Percentiles rank a stretch among this genome's conserved stretches.
Conservation (phyloP, 2,797 vertebrate genomes). For the Sebastes hubbsi region DNA sequence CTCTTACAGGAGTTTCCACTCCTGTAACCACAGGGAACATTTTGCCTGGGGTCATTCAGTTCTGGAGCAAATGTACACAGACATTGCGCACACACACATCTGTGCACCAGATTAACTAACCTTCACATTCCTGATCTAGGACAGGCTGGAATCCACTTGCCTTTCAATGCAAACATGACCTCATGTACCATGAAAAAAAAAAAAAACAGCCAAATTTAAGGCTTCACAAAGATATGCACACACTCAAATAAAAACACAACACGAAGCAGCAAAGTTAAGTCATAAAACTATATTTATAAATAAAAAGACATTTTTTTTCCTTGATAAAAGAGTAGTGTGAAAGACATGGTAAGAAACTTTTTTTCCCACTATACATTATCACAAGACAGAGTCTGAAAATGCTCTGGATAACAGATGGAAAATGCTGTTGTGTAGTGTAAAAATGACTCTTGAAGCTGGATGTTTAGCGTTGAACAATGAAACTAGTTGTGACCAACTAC, state of each 20-base stretch:
- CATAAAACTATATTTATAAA: conserved; percentile 92
- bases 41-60: conserved; percentile 42
- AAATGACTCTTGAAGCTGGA: conserved; percentile 70
- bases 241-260: conserved; percentile 38
- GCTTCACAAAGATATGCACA: neutral
- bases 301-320: conserved; percentile 83
- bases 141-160: conserved; percentile 47
- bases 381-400: conserved; percentile 75
- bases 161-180: conserved; percentile 68
- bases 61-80: conserved; percentile 27
- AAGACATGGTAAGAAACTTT: conserved; percentile 74
- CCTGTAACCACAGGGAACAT: conserved; percentile 22
- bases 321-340: conserved; percentile 83
- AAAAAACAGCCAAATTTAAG: neutral
- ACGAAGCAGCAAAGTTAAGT: conserved; percentile 65
- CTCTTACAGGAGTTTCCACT: neutral
- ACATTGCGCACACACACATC: conserved; percentile 52
- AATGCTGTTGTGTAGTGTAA: conserved; percentile 68
- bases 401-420: conserved; percentile 72
- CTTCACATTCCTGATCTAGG: conserved; percentile 64
- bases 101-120: conserved; percentile 64
- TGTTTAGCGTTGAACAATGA: conserved; percentile 70
- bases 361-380: conserved; percentile 77
- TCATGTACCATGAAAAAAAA: neutral
- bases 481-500: conserved; percentile 74